Base-by-base conservation (phyloP, 2,888 invertebrate species). In the Lasioglossum calceatum region DNA sequence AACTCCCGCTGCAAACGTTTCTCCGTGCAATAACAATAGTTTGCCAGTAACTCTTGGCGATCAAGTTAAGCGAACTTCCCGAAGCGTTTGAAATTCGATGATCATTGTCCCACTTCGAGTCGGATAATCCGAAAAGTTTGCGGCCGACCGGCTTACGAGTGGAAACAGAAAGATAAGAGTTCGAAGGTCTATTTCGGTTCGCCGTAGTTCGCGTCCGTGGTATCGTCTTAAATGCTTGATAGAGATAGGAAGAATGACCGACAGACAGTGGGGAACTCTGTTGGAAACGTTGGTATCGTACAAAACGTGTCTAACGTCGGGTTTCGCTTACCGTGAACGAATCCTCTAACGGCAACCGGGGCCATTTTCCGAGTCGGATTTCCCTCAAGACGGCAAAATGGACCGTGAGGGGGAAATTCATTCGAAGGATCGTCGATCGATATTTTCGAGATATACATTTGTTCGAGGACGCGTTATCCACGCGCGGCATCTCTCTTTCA, bases 401-500 rank as follows among this genome's bases (percentile, higher is more conserved):
- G 39, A 70, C 58, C 47, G 32, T 32, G 47, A 7, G 39, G n/a
- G 36, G 1, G 10, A 23, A 76, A 78, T 77, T 84, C 83, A 58
- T 77, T 36, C 36, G 36, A 36, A 23, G 39, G 80, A 58, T 84
- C 81, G 12, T 12, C 74, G 84, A 82, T 85, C 82, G 80, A 82
- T 87, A 85, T 87, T 89, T 87, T 82, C 61, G 27, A 27, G 54
- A 54, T 50, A 50, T 23, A 16, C 27, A 27, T 61, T 27, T 27
- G 67, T 36, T 36, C 16, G 67, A 67, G 67, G 8, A 36, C 67
- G 19, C 80, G 82, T 85, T 90, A 90, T 90, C 91, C 89, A 50
- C 1, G 64, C 47, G 85, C 90, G 91, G 89, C 89, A 91, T 90
- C 89, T 90, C 77, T 70, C 81, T 83, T 83, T 78, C 47, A 67